Evolutionary conservation across 1,140 invertebrate species (phyloP), one percentile per base, ranked within the genome.

Genomic region (Psilanteris sp.): DNA sequence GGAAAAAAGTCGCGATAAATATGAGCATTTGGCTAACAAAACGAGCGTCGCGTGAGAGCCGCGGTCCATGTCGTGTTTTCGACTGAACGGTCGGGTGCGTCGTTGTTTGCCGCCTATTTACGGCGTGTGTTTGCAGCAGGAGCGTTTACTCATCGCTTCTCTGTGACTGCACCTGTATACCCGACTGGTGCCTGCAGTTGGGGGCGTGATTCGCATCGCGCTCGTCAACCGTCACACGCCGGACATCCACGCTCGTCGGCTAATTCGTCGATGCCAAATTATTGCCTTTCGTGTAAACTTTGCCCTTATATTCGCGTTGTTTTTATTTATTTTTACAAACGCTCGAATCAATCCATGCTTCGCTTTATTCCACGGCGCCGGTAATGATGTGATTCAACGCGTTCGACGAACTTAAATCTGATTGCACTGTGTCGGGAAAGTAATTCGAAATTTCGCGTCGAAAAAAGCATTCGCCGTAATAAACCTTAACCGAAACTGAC

Each of bases 51-150:
- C 54, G 31, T 61, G 67, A 66, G 43, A 71, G 77, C 77, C 71
- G 74, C 54, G 79, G 77, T 81, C 76, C 79, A 77, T 78, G 80
- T 79, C 77, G 79, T 68, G 68, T 80, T 82, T 81, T 79, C 81
- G 68, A 67, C 34, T 80, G 82, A 83, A 81, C 78, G 80, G 74
- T 80, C 46, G 71, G 54, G 26, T 80, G 81, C 68, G 24, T 57
- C 73, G 57, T 55, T 79, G 80, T 79, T 83, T 80, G 77, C 67
- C 77, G 70, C 52, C 77, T 80, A 82, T 82, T 82, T 80, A 81
- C 73, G 75, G 73, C 36, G 20, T 36, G 55, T 44, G 72, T 55
- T 61, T 22, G 57, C 52, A 26, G 14, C 48, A 18, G 44, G 5
- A 16, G 57, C 64, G 59, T 70, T 70, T 44, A 57, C 41, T 68